Evolutionary conservation across 1,140 invertebrate genomes (phyloP), one percentile per base, ranked within the genome.

Genomic region (Copidosoma floridanum): DNA sequence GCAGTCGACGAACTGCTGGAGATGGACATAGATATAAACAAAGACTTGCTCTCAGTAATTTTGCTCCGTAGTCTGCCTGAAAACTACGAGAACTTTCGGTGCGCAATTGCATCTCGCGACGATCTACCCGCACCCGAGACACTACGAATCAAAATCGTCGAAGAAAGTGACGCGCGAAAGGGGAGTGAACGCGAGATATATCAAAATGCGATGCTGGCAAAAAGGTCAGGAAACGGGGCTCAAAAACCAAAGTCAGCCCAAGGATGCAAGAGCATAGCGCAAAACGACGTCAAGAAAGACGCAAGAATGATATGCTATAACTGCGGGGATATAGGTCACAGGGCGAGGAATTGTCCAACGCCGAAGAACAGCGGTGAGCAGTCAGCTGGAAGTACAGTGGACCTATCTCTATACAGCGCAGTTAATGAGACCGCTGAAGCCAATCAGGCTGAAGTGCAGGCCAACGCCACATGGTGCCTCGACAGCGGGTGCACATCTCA

Each of bases 71-170:
- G 2, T 4, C 2, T 52, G 18, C 50, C 50, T 1, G 16, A 38
- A 14, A 5, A 1, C 8, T 52, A 21, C 50, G 50, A 52, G 11
- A 52, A 52, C 23, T 52, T 52, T 58, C 37, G 57, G 35, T 40
- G 37, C 14, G 29, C 35, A 0, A 57, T 63, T 24, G 3, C 65
- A 44, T 40, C 50, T 2, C 50, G 50, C 0, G 35, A 53, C 6
- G 37, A 38, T 7, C 35, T 53, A 14, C 50, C 50, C 1, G 16
- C 8, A 6, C 35, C 37, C 0, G 50, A 53, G 26, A 14, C 37
- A 5, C 35, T 53, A 20, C 32, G 37, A 1, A 40, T 53, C 14
- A 53, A 53, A 24, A 40, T 53, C 2, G 20, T 18, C 1, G 50
- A 53, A 7, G 50, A 23, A 16, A 40, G 2, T 18, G 37, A 53